Evolutionary conservation across 2,888 invertebrate species (phyloP).

Genomic region (Polydrusus tereticollis): DNA sequence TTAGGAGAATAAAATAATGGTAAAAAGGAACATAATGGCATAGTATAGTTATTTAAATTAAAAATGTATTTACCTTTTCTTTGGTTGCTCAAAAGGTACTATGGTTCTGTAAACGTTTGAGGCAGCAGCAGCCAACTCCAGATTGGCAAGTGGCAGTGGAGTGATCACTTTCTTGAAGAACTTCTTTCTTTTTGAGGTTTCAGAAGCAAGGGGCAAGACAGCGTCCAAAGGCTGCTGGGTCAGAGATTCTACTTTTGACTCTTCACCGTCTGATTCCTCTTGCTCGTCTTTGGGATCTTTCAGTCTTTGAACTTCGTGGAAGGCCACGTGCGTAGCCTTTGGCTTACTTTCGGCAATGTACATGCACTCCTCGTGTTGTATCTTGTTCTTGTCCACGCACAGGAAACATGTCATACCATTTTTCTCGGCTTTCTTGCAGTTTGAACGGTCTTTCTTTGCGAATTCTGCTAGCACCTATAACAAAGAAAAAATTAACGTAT

Average conservation of each 20-base stretch:
- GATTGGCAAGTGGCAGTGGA: constrained; percentile 18
- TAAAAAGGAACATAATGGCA: neutral
- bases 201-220: constrained; percentile 41
- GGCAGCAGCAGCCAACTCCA: constrained; percentile 53
- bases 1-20: neutral
- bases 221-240: constrained; percentile 21
- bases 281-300: constrained; percentile 65
- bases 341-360: constrained; percentile 79
- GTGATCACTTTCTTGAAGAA: constrained; percentile 51
- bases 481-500: too few relatives aligned
- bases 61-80: constrained; percentile 34
- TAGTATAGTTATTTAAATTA: too few relatives aligned
- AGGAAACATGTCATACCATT: constrained; percentile 84
- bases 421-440: constrained; percentile 79
- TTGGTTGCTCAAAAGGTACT: constrained; percentile 38
- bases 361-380: constrained; percentile 85
- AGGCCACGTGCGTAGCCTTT: constrained; percentile 75
- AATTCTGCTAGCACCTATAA: constrained; percentile 73
- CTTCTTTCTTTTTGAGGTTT: constrained; percentile 49
- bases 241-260: constrained; percentile 32
- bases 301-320: constrained; percentile 76
- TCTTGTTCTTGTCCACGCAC: constrained; percentile 77
- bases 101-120: constrained; percentile 53
- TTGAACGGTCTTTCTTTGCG: constrained; percentile 78
- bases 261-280: constrained; percentile 37